Evolutionary conservation across 2,113 vertebrate species (phyloP), one percentile per base, ranked within the genome.

Genomic region (Gallinago media): DNA sequence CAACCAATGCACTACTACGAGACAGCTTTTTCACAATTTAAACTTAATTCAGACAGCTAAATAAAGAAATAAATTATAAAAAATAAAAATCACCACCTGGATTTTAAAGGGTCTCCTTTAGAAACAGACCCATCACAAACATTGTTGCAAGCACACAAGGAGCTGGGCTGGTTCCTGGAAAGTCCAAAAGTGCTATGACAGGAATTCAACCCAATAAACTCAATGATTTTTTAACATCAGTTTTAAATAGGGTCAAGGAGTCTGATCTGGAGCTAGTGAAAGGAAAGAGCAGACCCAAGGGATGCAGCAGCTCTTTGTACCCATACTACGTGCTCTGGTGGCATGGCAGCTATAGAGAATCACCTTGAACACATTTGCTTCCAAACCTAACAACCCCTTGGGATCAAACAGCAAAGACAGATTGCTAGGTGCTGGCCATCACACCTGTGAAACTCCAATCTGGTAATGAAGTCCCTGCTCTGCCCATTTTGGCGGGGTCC

Each of bases 261-360:
- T 56, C 42, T 79, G 50, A 54, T 52, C 18, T 5, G 67, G 18
- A 82, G 36, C 27, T 21, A 68, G 11, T 32, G 11, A 83, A 92
- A 88, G 32, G 8, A 74, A 71, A 72, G 44, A 50, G 47, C 18
- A 92, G 92, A 75, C 27, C n/a, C 8, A 74, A 62, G 9, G 8
- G 6, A 71, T 4, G 6, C 34, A 81, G 31, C 25, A 73, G 14
- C 44, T 56, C 36, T 73, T 50, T 49, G 29, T 52, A 36, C 10
- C 63, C 26, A 29, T 3, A 29, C 61, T 32, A 18, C 0, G 0
- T 32, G 14, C 34, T 36, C 29, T 3, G 0, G 32, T 29, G 20
- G 49, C n/a, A 67, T 2, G 15, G 67, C 47, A 93, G 46, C 62
- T 54, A 38, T 58, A 65, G 22, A 80, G 49, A 63, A 27, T 12